Conservation (phyloP, 2,797 vertebrate genomes). For the Spizella passerina region DNA sequence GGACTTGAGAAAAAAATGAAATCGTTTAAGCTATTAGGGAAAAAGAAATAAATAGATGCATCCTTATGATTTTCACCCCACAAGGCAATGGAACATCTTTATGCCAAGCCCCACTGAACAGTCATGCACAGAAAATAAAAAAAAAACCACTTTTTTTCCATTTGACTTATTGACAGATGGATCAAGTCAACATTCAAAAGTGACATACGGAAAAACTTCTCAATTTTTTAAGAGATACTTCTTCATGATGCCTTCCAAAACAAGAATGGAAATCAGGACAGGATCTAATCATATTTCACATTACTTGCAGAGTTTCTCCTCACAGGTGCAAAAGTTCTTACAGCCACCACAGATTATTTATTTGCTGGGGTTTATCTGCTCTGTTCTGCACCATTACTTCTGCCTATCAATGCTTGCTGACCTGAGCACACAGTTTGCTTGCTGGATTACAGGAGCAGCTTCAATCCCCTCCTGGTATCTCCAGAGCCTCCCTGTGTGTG, state of each 20-base stretch:
- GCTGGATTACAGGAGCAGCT: not conserved
- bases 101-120: not conserved
- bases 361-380: not conserved
- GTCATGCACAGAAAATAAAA: not conserved
- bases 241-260: not conserved
- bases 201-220: not conserved
- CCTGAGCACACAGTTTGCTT: not conserved
- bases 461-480: not conserved
- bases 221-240: not conserved
- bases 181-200: not conserved
- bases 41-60: not conserved
- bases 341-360: not conserved
- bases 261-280: not conserved
- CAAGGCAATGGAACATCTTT: not conserved
- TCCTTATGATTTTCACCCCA: not conserved
- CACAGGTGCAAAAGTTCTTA: not conserved
- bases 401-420: not conserved
- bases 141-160: not conserved
- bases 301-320: not conserved
- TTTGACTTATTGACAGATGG: not conserved
- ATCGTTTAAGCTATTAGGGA: not conserved
- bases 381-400: not conserved
- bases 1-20: not conserved
- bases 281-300: not conserved
- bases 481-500: not conserved